A percentile compares a stretch with the other conserved stretches of the same genome.
Evolutionary conservation across 2,113 vertebrate species (phyloP).

Genomic region (Carettochelys insculpta): DNA sequence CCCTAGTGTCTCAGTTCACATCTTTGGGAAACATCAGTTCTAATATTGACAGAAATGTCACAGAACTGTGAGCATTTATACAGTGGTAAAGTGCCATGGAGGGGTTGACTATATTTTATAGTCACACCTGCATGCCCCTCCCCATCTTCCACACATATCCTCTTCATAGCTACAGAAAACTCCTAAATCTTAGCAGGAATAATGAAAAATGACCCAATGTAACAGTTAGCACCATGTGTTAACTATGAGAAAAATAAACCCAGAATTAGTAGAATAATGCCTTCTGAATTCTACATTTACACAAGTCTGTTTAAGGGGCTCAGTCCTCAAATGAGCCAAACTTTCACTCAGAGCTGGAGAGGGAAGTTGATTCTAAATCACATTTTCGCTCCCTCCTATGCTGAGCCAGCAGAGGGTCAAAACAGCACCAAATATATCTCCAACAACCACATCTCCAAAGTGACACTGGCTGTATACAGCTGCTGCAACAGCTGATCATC

Average conservation of each 20-base stretch:
- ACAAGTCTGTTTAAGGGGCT: neutral
- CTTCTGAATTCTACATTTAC: accelerated
- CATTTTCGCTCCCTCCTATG: neutral
- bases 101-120: neutral
- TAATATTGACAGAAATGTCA: neutral
- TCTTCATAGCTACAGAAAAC: neutral
- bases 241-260: neutral
- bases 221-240: neutral
- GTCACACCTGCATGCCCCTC: too few relatives aligned
- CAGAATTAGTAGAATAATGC: neutral
- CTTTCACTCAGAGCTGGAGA: neutral
- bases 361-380: slow-evolving; percentile 11
- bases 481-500: neutral
- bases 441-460: neutral
- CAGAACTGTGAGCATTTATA: neutral
- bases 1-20: neutral
- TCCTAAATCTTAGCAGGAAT: neutral
- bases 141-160: accelerated
- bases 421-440: neutral
- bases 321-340: neutral
- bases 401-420: neutral
- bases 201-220: neutral
- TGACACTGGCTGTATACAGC: neutral
- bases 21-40: neutral
- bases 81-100: neutral